These are phyloP conservation scores for Oryctolagus cuniculus DNA, from an alignment of 2,113 vertebrate genomes.

Conservation along the genomic window DNA sequence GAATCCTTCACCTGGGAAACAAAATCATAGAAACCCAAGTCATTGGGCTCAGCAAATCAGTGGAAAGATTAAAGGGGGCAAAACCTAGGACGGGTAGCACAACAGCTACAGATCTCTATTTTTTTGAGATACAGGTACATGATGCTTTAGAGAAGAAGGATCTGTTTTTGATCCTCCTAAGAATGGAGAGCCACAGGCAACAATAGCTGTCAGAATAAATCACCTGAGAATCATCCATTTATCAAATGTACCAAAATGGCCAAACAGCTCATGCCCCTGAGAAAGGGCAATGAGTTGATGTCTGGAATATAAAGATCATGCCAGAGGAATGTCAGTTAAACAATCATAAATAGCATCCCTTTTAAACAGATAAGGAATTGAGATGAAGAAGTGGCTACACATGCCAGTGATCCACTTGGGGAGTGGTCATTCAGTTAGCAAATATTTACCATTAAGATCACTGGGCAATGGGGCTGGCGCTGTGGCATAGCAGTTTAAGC, in stretches of 20 bases:
- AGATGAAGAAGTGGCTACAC: slow-evolving; percentile 8
- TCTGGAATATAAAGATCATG: background rate
- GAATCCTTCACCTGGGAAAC: background rate
- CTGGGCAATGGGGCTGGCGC: background rate
- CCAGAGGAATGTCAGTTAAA: background rate
- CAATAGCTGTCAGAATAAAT: background rate
- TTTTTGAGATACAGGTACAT: background rate
- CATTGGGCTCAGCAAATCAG: background rate
- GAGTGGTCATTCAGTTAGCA: background rate
- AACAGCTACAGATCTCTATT: background rate
- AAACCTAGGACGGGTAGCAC: background rate
- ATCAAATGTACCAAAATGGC: background rate
- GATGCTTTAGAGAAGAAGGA: background rate
- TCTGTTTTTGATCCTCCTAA: background rate
- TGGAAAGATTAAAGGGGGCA: background rate
- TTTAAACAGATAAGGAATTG: background rate
- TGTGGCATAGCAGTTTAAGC: too few species aligned
- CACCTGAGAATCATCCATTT: background rate
- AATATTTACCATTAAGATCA: background rate
- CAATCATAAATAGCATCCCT: background rate
- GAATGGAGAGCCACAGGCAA: background rate
- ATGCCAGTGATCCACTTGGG: background rate
- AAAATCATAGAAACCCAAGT: background rate
- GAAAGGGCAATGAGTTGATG: background rate
- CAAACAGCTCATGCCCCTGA: background rate